These are phyloP conservation scores for Rutpela maculata DNA, from an alignment of 2,888 invertebrate species.

Conservation along the genomic window DNA sequence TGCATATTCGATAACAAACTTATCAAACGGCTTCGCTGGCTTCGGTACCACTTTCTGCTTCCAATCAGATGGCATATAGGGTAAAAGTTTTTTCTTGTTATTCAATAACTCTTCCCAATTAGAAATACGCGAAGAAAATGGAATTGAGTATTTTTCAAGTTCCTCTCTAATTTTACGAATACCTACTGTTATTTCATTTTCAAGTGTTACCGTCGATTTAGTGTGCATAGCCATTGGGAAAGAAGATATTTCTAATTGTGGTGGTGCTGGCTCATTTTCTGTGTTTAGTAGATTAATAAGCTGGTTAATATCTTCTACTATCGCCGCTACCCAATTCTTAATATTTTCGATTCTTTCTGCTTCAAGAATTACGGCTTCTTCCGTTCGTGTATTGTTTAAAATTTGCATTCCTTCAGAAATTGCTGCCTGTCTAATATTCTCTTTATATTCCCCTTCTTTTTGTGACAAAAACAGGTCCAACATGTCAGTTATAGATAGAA, in stretches of 20 bases:
- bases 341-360: constrained; percentile 63
- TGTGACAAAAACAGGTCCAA: constrained; percentile 58
- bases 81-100: constrained; percentile 55
- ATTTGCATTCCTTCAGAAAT: constrained; percentile 61
- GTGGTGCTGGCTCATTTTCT: constrained; percentile 49
- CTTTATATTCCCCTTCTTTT: constrained; percentile 65
- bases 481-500: constrained; percentile 72
- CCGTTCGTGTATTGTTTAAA: constrained; percentile 62
- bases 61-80: constrained; percentile 57
- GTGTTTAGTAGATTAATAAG: constrained; percentile 50
- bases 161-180: constrained; percentile 47
- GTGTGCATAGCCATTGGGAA: constrained; percentile 64
- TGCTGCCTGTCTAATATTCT: constrained; percentile 70
- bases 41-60: constrained; percentile 59
- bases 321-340: constrained; percentile 71
- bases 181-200: constrained; percentile 49
- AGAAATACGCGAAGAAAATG: constrained; percentile 41
- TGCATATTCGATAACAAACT: constrained; percentile 75
- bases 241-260: constrained; percentile 61
- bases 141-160: constrained; percentile 49
- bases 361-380: constrained; percentile 54
- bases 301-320: constrained; percentile 46
- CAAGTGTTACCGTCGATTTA: constrained; percentile 50
- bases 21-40: constrained; percentile 71
- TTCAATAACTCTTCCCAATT: constrained; percentile 48